Conservation (phyloP, 2,113 vertebrate species). For the Chloropsis cyanopogon region DNA sequence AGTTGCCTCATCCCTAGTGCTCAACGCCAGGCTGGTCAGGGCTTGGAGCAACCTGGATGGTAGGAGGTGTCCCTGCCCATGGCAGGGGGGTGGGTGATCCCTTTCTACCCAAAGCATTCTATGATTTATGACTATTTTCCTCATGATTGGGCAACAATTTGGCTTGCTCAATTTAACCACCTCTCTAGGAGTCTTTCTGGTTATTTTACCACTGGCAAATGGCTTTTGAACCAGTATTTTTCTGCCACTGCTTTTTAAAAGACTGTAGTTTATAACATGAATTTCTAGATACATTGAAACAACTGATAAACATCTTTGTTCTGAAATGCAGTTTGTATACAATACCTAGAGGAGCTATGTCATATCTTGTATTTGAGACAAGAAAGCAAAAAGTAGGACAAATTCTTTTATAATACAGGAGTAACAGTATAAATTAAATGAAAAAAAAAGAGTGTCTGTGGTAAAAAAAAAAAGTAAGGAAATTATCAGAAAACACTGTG, state of each 20-base stretch:
- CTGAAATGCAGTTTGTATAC: not conserved
- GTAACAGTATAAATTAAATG: not conserved
- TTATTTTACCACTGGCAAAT: not conserved
- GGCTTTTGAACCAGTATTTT: not conserved
- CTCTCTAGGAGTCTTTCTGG: not conserved
- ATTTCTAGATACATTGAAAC: not conserved
- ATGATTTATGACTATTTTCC: not conserved
- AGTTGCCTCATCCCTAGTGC: not conserved
- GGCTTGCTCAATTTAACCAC: not conserved
- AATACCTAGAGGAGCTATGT: not conserved
- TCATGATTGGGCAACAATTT: not conserved
- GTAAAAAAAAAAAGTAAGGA: not conserved
- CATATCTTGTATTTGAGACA: not conserved
- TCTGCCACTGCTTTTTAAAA: not conserved
- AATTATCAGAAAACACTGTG: not conserved
- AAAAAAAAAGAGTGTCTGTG: not conserved
- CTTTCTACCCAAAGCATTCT: not conserved
- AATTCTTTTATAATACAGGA: not conserved
- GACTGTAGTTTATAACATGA: not conserved
- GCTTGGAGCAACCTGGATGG: not conserved
- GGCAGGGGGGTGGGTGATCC: not conserved
- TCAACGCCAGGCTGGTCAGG: not conserved
- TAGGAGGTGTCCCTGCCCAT: not conserved
- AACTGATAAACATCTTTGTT: not conserved
- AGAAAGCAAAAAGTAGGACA: not conserved